Conservation (phyloP, 64 coral and sea anemone species). For the Porites australiensis region DNA sequence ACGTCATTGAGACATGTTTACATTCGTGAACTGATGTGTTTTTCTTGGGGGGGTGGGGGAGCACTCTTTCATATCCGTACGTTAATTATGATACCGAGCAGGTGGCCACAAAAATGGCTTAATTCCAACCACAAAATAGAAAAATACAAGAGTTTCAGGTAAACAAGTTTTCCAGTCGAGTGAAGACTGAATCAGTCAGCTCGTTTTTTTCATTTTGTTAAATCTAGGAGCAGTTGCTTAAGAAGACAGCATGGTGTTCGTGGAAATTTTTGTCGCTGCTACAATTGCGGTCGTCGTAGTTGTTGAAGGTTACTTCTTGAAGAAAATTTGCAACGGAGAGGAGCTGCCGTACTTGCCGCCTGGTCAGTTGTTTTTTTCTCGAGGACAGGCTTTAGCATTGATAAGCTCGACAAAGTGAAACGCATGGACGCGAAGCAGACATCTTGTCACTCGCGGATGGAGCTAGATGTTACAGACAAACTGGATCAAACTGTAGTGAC, state of each 20-base stretch:
- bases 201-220: not conserved
- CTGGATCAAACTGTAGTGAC: not conserved
- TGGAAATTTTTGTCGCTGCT: conserved; percentile 44
- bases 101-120: conserved; percentile 24
- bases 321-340: conserved; percentile 58
- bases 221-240: not conserved
- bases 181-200: not conserved
- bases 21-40: too few relatives aligned
- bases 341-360: conserved; percentile 32
- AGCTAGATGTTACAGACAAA: not conserved
- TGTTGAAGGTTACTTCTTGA: conserved; percentile 38
- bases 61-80: not conserved
- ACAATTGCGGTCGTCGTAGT: conserved; percentile 22
- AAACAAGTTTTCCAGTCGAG: not conserved
- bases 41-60: not conserved
- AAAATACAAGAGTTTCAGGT: not conserved
- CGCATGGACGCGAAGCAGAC: not conserved
- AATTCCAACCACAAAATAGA: conserved; percentile 30
- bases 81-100: not conserved
- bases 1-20: too few relatives aligned
- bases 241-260: conserved; percentile 16
- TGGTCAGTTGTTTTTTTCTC: conserved; percentile 26
- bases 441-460: not conserved
- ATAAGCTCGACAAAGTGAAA: not conserved
- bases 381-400: conserved; percentile 36